Percentiles rank a stretch among this genome's conserved stretches.
These are phyloP conservation scores for Fissipunctia ypsillon DNA, from an alignment of 2,888 invertebrate genomes.

Conservation along the genomic window DNA sequence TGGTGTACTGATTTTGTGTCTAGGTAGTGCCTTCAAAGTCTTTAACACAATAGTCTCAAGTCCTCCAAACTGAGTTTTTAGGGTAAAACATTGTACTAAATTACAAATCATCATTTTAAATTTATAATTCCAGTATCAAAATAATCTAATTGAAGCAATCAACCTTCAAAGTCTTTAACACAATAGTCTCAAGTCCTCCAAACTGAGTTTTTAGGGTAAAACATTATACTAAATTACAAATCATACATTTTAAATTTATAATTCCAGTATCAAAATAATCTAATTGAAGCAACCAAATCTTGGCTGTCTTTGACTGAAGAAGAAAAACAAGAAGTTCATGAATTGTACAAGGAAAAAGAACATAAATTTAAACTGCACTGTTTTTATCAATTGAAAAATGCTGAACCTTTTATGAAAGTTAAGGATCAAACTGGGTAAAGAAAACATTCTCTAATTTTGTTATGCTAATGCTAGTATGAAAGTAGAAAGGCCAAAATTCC, in stretches of 20 bases:
- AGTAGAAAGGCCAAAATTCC: neutral
- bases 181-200: neutral
- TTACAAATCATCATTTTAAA: no score
- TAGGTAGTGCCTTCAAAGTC: no score
- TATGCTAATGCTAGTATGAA: neutral
- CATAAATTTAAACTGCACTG: slow-evolving; percentile 66
- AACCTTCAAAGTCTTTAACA: slow-evolving; percentile 47
- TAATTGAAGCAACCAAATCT: slow-evolving; percentile 78
- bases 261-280: slow-evolving; percentile 69
- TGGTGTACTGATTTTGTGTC: neutral
- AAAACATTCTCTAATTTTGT: neutral
- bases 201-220: no score
- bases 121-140: slow-evolving; percentile 68
- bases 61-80: no score
- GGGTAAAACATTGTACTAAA: no score
- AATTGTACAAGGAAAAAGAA: slow-evolving; percentile 73
- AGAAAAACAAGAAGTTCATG: slow-evolving; percentile 76
- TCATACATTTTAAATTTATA: neutral
- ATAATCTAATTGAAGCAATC: slow-evolving; percentile 73
- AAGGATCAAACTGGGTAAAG: slow-evolving; percentile 61
- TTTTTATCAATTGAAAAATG: slow-evolving; percentile 75
- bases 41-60: no score
- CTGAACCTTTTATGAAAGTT: slow-evolving; percentile 77
- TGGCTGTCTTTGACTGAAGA: slow-evolving; percentile 78
- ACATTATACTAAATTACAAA: no score